These are phyloP conservation scores for Morpho achilles DNA, from an alignment of 2,888 invertebrate species.

Conservation along the genomic window DNA sequence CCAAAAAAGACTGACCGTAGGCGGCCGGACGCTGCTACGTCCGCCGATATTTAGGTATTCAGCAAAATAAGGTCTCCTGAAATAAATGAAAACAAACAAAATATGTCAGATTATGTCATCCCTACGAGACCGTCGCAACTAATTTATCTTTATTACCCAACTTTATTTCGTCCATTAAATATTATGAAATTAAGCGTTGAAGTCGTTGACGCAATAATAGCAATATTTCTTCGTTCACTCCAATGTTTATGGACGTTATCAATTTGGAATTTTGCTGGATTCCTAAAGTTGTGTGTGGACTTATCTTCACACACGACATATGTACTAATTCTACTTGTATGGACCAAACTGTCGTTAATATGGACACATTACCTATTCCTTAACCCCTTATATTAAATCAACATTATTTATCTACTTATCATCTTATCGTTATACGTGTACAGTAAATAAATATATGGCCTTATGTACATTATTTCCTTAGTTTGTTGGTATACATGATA, in stretches of 20 bases:
- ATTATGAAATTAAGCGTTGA: constrained; percentile 15
- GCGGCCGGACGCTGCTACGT: constrained; percentile 66
- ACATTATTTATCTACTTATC: constrained; percentile 73
- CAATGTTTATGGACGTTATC: constrained; percentile 16
- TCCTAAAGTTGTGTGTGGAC: constrained; percentile 52
- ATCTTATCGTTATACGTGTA: constrained; percentile 76
- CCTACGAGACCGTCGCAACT: constrained; percentile 19
- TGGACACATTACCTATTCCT: constrained; percentile 69
- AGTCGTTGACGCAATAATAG: constrained; percentile 6
- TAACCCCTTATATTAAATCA: constrained; percentile 70
- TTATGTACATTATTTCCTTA: constrained; percentile 74
- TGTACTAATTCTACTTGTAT: constrained; percentile 73
- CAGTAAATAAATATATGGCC: constrained; percentile 75
- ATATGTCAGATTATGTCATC: constrained; percentile 3
- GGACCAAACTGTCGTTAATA: constrained; percentile 78
- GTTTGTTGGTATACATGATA: constrained; percentile 49
- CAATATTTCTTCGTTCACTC: background rate
- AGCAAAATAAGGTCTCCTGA: constrained; percentile 37
- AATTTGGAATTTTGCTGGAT: constrained; percentile 44
- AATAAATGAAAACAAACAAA: constrained; percentile 23
- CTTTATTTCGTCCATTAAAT: constrained; percentile 13
- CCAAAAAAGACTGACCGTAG: constrained; percentile 77
- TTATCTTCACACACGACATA: constrained; percentile 58
- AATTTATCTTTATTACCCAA: constrained; percentile 6
- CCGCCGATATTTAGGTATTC: constrained; percentile 57